A percentile compares a stretch with the other conserved stretches of the same genome.
Evolutionary conservation across 2,888 invertebrate species (phyloP).

Genomic region (Rhingia rostrata): DNA sequence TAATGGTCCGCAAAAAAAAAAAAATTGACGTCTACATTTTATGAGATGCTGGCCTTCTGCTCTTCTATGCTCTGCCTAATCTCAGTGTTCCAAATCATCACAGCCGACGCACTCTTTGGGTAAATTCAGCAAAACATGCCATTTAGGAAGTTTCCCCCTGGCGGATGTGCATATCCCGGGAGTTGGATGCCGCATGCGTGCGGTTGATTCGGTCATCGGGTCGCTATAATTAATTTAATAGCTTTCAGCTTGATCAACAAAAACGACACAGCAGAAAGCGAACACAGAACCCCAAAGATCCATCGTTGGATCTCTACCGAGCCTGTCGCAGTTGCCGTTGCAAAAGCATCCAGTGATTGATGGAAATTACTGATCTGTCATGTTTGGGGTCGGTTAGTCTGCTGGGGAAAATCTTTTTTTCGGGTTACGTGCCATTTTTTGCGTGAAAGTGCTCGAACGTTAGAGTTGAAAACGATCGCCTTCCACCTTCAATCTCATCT

Average conservation of each 20-base stretch:
- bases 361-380: slow-evolving; percentile 72
- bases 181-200: slow-evolving; percentile 63
- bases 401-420: slow-evolving; percentile 41
- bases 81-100: slow-evolving; percentile 28
- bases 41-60: not conserved
- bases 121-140: slow-evolving; percentile 26
- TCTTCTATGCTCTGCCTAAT: not conserved
- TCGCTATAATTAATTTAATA: slow-evolving; percentile 72
- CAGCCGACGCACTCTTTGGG: slow-evolving; percentile 13
- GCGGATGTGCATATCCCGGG: slow-evolving; percentile 39
- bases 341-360: slow-evolving; percentile 58
- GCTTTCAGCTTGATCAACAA: slow-evolving; percentile 70
- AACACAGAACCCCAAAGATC: slow-evolving; percentile 27
- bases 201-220: slow-evolving; percentile 69
- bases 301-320: slow-evolving; percentile 40
- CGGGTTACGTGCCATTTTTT: slow-evolving; percentile 32
- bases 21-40: slow-evolving; percentile 62
- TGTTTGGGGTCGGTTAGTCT: slow-evolving; percentile 72
- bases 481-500: slow-evolving; percentile 17
- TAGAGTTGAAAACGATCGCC: slow-evolving; percentile 57
- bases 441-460: slow-evolving; percentile 56
- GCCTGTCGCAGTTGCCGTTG: slow-evolving; percentile 27
- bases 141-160: slow-evolving; percentile 34
- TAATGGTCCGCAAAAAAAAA: not conserved
- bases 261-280: slow-evolving; percentile 61